phyloP scores from a whole-genome alignment of 2,888 invertebrate species.

The Athalia circularis region DNA sequence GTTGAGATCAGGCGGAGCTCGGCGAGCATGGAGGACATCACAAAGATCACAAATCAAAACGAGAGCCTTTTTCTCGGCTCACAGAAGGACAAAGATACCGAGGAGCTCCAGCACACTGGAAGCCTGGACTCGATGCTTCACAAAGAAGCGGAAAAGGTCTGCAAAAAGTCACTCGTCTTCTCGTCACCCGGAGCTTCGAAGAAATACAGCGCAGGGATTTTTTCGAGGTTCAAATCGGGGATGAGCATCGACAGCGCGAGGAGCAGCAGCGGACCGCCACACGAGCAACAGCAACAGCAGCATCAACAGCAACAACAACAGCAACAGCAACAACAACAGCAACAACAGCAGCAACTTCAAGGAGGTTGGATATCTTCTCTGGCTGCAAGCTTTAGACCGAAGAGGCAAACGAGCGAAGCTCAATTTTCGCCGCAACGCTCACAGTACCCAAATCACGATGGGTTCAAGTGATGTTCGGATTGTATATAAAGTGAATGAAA shows the following conservation, averaged over 20 bases:
- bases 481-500: background rate
- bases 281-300: constrained; percentile 63
- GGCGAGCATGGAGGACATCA: constrained; percentile 72
- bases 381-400: constrained; percentile 71
- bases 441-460: constrained; percentile 66
- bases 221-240: constrained; percentile 69
- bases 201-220: constrained; percentile 67
- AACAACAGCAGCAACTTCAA: constrained; percentile 56
- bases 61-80: constrained; percentile 62
- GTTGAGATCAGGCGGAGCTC: constrained; percentile 70
- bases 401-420: constrained; percentile 60
- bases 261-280: constrained; percentile 66
- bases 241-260: constrained; percentile 70
- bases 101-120: constrained; percentile 67
- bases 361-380: constrained; percentile 72
- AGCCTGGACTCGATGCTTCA: constrained; percentile 71
- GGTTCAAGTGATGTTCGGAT: constrained; percentile 69
- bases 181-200: constrained; percentile 62
- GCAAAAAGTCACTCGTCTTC: constrained; percentile 55
- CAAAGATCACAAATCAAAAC: constrained; percentile 69
- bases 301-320: constrained; percentile 56
- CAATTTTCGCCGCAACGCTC: constrained; percentile 60
- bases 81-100: constrained; percentile 65
- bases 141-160: constrained; percentile 63
- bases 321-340: constrained; percentile 54